Evolutionary conservation across 2,797 vertebrate species (phyloP), one percentile per base, ranked within the genome.

Genomic region (Zonotrichia albicollis): DNA sequence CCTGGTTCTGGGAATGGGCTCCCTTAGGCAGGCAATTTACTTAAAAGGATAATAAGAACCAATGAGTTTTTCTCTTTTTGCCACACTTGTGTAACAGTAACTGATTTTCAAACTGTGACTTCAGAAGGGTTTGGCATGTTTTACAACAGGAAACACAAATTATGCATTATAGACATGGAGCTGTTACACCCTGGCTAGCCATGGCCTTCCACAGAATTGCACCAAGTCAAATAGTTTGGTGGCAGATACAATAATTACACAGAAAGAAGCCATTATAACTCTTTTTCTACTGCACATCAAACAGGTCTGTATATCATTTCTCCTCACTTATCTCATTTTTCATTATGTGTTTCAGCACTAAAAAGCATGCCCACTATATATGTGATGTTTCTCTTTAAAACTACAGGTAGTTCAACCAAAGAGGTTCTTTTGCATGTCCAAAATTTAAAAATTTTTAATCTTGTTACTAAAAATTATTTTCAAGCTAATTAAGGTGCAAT

Each of bases 401-500:
- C 34, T 84, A 84, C n/a, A 68, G 50, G 57, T 74, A 43, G 50
- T 55, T 84, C 61, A 66, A 48, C 45, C 25, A 83, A 32, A 75
- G 30, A 66, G 30, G 66, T 71, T 76, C 26, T 89, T 92, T 26
- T n/a, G n/a, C 88, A 72, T 5, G 7, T 32, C 36, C 65, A 90
- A 61, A 93, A 93, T 81, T 73, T 79, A 85, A 91, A 92, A 91
- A 92, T 16, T 81, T 6, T 9, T 80, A 25, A 94, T 48, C 92
- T 94, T 87, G 67, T 95, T 87, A 84, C 36, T 60, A 68, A 72
- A 67, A 90, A 79, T 67, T 79, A 94, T 89, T 93, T 62, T 70
- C 71, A 91, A 89, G 57, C 72, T 95, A 97, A 95, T 65, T 72
- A 87, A 79, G 68, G 45, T 94, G 61, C n/a, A 92, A 82, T 62